Evolutionary conservation across 1,140 invertebrate species (phyloP), one percentile per base, ranked within the genome.

Genomic region (Berghia stephanieae): DNA sequence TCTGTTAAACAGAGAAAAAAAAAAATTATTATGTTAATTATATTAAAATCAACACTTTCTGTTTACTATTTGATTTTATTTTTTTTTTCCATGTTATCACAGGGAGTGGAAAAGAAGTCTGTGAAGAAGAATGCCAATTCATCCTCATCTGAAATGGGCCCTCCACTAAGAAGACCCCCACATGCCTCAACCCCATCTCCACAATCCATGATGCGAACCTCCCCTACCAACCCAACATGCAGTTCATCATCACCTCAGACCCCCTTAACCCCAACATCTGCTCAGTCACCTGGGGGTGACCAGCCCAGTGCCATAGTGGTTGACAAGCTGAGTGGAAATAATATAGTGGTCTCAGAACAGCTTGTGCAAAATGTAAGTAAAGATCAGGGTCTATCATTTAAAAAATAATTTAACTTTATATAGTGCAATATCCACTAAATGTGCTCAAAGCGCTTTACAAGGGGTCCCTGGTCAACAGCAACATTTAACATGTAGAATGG

Each of bases 381-480:
- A n/a, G 24, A 63, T 49, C n/a, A 49, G 10, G 10, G 27, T 31
- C 27, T 8, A 31, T 63, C 13, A 63, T 63, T 31, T 21, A 18
- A 83, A 34, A 78, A 80, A 92, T 24, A 93, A 92, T 76, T 83
- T 55, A 82, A 67, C n/a, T n/a, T n/a, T n/a, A n/a, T n/a, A n/a
- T n/a, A n/a, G n/a, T n/a, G n/a, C n/a, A n/a, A n/a, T n/a, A n/a
- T n/a, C n/a, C n/a, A n/a, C n/a, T n/a, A n/a, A n/a, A n/a, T n/a
- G n/a, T n/a, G n/a, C n/a, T n/a, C n/a, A n/a, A n/a, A n/a, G n/a
- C n/a, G n/a, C n/a, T n/a, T n/a, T n/a, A n/a, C n/a, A n/a, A n/a
- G n/a, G n/a, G n/a, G n/a, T n/a, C n/a, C n/a, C n/a, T n/a, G n/a
- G n/a, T n/a, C n/a, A n/a, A n/a, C n/a, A n/a, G n/a, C n/a, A n/a